phyloP scores from a whole-genome alignment of 92 coral and sea anemone species.

The Muricea muricata region DNA sequence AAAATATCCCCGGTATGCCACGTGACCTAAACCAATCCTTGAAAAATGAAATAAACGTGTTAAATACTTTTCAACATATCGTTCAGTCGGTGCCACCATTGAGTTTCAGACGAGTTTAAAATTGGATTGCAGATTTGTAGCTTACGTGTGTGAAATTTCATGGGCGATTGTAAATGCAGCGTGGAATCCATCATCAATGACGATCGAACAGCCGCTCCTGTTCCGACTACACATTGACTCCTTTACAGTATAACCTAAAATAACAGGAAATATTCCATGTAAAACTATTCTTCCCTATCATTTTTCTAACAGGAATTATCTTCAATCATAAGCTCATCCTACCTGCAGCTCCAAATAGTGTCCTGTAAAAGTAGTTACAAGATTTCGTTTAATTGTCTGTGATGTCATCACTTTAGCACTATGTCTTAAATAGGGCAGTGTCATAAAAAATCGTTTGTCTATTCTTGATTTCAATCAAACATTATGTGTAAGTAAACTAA shows the following conservation, averaged over 20 bases:
- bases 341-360: too few species aligned
- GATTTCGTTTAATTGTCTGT: background rate
- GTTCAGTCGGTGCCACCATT: too few species aligned
- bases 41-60: background rate
- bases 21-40: conserved; percentile 90
- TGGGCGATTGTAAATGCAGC: conserved; percentile 83
- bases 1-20: conserved; percentile 70
- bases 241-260: conserved; percentile 76
- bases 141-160: conserved; percentile 96
- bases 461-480: too few species aligned
- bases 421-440: too few species aligned
- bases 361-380: conserved; percentile 50
- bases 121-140: too few species aligned
- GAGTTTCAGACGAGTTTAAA: too few species aligned
- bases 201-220: conserved; percentile 83
- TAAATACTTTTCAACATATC: too few species aligned
- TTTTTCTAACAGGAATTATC: too few species aligned
- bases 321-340: too few species aligned
- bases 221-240: conserved; percentile 81
- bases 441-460: too few species aligned
- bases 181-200: conserved; percentile 86
- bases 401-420: background rate
- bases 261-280: background rate
- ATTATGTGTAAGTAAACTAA: too few species aligned
- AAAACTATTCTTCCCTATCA: too few species aligned